Base-by-base conservation (phyloP, 2,113 vertebrate genomes). In the Neolamprologus toae region DNA sequence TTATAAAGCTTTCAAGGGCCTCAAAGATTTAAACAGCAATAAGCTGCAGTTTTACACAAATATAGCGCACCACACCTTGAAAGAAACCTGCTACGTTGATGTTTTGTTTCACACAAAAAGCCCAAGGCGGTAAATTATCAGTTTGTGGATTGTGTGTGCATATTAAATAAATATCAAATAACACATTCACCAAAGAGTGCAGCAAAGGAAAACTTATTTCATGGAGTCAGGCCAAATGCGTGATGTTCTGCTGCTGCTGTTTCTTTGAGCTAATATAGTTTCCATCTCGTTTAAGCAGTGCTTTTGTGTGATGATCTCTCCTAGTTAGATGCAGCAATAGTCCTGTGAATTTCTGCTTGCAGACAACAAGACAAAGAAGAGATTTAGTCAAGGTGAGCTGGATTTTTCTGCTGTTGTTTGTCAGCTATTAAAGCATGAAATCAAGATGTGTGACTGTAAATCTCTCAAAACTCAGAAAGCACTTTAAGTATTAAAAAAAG, bases 101-200 rank as follows among this genome's bases (percentile, higher is more conserved):
- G n/a, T 83, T 89, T 51, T n/a, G 26, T 33, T 78, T 51, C 73
- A 78, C 26, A 33, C 61, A 87, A 84, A 84, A 81, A 42, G 10
- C 51, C 21, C 12, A 5, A 14, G 55, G 81, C 66, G 19, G 63
- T 57, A 49, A 83, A 87, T 90, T 59, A 88, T 87, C 73, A 42
- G 63, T 51, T 57, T 73, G 54, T 33, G 37, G 47, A 57, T 86
- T 6, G 5, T 84, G 31, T 49, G 83, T 82, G 45, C 83, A 68
- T 84, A 78, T 78, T 78, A 78, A 49, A 33, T 76, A 84, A 55
- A 85, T 89, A 88, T 87, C 73, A 93, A 87, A 82, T 76, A 85
- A 82, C 81, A 71, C 76, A 86, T 89, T 61, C 84, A 86, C 31
- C 83, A 87, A 79, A 73, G 53, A 80, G 23, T 82, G 21, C 45